Conservation (phyloP, 2,888 invertebrate genomes). For the Elegia similella region DNA sequence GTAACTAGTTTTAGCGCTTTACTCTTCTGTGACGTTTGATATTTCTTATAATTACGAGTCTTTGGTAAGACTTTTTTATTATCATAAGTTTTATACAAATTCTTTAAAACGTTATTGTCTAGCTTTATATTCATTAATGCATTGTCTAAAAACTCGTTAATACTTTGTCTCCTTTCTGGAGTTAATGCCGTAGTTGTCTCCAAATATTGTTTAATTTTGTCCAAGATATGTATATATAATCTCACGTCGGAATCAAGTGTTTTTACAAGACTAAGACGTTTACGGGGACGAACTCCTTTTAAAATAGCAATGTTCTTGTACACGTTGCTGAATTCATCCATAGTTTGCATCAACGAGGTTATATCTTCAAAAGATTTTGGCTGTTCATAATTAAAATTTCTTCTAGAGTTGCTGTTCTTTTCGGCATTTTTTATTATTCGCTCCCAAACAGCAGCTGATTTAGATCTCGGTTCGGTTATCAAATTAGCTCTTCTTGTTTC, state of each 20-base stretch:
- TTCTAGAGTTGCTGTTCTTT: constrained; percentile 37
- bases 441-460: constrained; percentile 63
- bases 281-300: constrained; percentile 42
- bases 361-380: constrained; percentile 48
- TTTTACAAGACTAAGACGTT: constrained; percentile 52
- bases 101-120: constrained; percentile 41
- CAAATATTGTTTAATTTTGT: constrained; percentile 40
- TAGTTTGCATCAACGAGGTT: constrained; percentile 41
- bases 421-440: constrained; percentile 50
- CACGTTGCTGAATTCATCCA: constrained; percentile 41
- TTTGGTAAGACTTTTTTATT: constrained; percentile 18
- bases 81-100: constrained; percentile 30
- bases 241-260: constrained; percentile 47
- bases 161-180: constrained; percentile 33
- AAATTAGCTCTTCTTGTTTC: constrained; percentile 41
- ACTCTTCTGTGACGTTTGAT: constrained; percentile 16
- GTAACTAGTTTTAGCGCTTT: constrained; percentile 14
- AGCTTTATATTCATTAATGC: constrained; percentile 43
- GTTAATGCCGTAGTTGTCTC: constrained; percentile 32
- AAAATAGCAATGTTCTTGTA: constrained; percentile 51
- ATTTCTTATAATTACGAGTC: constrained; percentile 9
- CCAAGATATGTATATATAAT: constrained; percentile 41
- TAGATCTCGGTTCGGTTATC: constrained; percentile 38
- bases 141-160: constrained; percentile 51
- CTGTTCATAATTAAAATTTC: constrained; percentile 30